Evolutionary conservation across 2,888 invertebrate genomes (phyloP).

Genomic region (Plutella xylostella): DNA sequence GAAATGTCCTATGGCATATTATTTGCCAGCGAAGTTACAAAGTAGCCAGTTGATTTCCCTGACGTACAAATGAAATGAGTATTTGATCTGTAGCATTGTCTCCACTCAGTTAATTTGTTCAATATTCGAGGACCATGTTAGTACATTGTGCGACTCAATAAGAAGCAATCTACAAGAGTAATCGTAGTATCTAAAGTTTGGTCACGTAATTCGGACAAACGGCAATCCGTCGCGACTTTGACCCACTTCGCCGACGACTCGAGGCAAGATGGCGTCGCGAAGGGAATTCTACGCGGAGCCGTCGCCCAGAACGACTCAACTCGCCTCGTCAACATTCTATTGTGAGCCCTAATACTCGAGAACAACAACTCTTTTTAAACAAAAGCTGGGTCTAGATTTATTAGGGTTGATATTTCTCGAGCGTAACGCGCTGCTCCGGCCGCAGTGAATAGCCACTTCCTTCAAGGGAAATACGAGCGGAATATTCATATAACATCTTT

Average conservation of each 20-base stretch:
- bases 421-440: constrained; percentile 12
- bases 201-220: constrained; percentile 31
- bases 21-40: no score
- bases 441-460: constrained; percentile 18
- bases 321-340: constrained; percentile 15
- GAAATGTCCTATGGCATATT: no score
- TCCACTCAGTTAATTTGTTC: no score
- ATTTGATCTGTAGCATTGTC: no score
- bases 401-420: constrained; percentile 20
- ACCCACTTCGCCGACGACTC: constrained; percentile 42
- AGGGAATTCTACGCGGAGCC: constrained; percentile 33
- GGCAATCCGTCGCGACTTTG: constrained; percentile 45
- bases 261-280: constrained; percentile 41
- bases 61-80: no score
- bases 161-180: no score
- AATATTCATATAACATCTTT: not conserved
- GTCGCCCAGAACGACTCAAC: constrained; percentile 24
- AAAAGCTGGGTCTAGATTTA: constrained; percentile 9
- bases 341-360: not conserved
- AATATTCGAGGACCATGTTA: no score
- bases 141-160: no score
- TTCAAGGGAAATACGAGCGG: not conserved
- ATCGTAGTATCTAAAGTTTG: not conserved
- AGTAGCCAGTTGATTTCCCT: no score
- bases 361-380: not conserved